Evolutionary conservation across 1,140 invertebrate genomes (phyloP).

Genomic region (Pollicipes pollicipes): DNA sequence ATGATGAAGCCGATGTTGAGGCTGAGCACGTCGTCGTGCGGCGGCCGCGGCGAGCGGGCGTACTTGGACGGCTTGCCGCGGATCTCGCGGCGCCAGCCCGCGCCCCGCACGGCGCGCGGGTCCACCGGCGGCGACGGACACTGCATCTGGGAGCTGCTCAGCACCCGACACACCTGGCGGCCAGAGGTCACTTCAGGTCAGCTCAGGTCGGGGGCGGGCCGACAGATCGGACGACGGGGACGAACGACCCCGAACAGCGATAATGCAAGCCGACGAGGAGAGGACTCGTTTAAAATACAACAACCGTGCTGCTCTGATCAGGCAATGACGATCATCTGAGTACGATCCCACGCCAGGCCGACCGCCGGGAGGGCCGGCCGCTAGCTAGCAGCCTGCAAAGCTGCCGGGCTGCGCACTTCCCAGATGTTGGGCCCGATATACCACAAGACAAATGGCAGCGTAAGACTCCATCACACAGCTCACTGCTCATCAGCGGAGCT

Average conservation of each 20-base stretch:
- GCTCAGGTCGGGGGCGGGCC: not conserved
- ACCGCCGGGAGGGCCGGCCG: too few relatives aligned
- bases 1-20: slow-evolving; percentile 71
- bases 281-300: too few relatives aligned
- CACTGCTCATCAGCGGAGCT: not conserved
- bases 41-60: slow-evolving; percentile 33
- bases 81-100: slow-evolving; percentile 12
- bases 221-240: not conserved
- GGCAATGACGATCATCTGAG: too few relatives aligned
- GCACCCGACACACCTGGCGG: slow-evolving; percentile 47
- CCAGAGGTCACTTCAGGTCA: too few relatives aligned
- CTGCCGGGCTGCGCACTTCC: too few relatives aligned
- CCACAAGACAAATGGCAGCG: too few relatives aligned
- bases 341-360: too few relatives aligned
- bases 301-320: too few relatives aligned
- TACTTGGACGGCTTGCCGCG: slow-evolving; percentile 24
- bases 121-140: slow-evolving; percentile 28
- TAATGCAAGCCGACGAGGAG: too few relatives aligned
- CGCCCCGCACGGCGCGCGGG: slow-evolving; percentile 18
- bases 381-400: too few relatives aligned
- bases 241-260: too few relatives aligned
- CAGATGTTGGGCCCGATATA: not conserved
- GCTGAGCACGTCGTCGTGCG: slow-evolving; percentile 23
- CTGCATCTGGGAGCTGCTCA: slow-evolving; percentile 49
- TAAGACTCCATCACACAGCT: not conserved